Percentiles rank a stretch among this genome's conserved stretches.
phyloP scores from a whole-genome alignment of 1,140 invertebrate species.

The Diabrotica virgifera region DNA sequence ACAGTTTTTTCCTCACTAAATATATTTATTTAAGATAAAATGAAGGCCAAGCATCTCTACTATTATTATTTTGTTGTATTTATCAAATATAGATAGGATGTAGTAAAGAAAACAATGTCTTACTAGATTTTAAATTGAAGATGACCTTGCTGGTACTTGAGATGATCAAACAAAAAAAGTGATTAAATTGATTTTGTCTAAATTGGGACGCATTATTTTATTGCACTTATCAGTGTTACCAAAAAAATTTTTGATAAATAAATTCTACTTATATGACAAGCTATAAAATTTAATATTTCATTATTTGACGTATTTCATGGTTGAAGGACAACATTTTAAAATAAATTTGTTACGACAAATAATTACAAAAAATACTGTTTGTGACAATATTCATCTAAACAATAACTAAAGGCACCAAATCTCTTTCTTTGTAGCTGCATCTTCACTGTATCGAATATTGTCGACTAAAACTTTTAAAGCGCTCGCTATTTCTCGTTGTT shows the following conservation, averaged over 20 bases:
- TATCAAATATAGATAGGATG: slow-evolving; percentile 13
- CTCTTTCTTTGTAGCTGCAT: no score
- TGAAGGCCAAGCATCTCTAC: slow-evolving; percentile 13
- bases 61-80: slow-evolving; percentile 15
- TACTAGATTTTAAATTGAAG: slow-evolving; percentile 12
- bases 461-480: no score
- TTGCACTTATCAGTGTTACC: slow-evolving; percentile 1
- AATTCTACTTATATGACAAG: no score
- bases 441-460: no score
- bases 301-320: no score
- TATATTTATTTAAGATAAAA: slow-evolving; percentile 16
- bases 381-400: no score
- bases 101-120: slow-evolving; percentile 15
- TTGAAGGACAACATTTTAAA: no score
- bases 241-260: background rate
- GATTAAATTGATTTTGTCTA: background rate
- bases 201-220: slow-evolving; percentile 2
- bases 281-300: no score
- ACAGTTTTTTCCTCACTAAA: slow-evolving; percentile 7
- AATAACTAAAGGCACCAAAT: no score
- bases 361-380: no score
- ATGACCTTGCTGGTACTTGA: slow-evolving; percentile 15
- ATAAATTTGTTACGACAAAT: no score
- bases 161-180: background rate
- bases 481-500: no score